Percentiles rank a stretch among this genome's conserved stretches.
These are phyloP conservation scores for Pristionchus mayeri DNA, from an alignment of 2,888 invertebrate species.

Conservation along the genomic window DNA sequence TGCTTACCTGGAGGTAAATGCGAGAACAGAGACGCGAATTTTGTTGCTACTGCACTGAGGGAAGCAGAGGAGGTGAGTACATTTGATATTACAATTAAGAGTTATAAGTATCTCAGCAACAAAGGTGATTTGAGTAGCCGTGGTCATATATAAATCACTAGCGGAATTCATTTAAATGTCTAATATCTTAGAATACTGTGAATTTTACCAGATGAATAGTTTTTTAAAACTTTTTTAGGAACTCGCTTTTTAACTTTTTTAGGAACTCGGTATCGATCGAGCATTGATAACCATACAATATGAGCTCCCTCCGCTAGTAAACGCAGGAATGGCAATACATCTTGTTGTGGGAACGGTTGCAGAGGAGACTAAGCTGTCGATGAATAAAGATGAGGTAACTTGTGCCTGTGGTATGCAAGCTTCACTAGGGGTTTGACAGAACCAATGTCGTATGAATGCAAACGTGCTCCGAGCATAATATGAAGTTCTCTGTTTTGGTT, in stretches of 20 bases:
- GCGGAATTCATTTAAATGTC: too few species aligned
- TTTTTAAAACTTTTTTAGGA: background rate
- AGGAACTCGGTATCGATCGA: slow-evolving; percentile 19
- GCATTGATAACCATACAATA: background rate
- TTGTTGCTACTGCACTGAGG: slow-evolving; percentile 28
- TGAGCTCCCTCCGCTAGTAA: background rate
- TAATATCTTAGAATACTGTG: too few species aligned
- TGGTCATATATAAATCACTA: too few species aligned
- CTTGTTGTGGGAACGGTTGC: background rate
- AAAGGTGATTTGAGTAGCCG: too few species aligned
- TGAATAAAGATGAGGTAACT: slow-evolving; percentile 15
- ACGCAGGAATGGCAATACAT: slow-evolving; percentile 14
- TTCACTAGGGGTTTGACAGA: too few species aligned
- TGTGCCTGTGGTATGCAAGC: too few species aligned
- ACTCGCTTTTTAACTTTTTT: background rate
- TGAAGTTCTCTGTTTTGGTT: too few species aligned
- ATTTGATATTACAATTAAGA: too few species aligned
- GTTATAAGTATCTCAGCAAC: too few species aligned
- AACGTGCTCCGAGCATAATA: too few species aligned
- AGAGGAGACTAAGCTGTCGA: background rate
- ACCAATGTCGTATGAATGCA: too few species aligned
- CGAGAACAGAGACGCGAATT: background rate
- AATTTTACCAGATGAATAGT: too few species aligned
- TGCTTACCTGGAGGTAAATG: slow-evolving; percentile 38
- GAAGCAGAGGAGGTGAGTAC: slow-evolving; percentile 30